Conservation (phyloP, 1,140 invertebrate genomes). For the Heliconius melpomene region DNA sequence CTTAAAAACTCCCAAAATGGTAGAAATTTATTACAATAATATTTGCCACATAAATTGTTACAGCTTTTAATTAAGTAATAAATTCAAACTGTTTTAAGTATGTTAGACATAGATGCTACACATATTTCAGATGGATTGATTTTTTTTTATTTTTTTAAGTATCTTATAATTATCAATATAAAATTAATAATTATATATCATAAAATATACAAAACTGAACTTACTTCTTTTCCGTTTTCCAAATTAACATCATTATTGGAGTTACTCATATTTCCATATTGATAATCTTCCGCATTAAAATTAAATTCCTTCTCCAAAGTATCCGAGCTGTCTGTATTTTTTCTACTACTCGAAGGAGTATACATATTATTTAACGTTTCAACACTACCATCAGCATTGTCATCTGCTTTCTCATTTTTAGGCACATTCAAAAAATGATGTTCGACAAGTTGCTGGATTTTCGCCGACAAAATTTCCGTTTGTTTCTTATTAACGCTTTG, state of each 20-base stretch:
- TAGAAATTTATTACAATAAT: constrained; percentile 15
- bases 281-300: constrained; percentile 64
- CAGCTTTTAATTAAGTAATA: not conserved
- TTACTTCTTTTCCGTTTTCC: constrained; percentile 59
- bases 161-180: too few relatives aligned
- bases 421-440: constrained; percentile 68
- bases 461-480: constrained; percentile 64
- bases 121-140: too few relatives aligned
- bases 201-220: not conserved
- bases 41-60: not conserved
- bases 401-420: constrained; percentile 49
- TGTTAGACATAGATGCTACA: too few relatives aligned
- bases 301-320: constrained; percentile 71
- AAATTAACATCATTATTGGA: constrained; percentile 50
- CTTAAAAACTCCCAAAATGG: constrained; percentile 29
- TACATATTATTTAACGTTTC: constrained; percentile 67
- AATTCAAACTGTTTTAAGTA: too few relatives aligned
- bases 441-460: constrained; percentile 72
- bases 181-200: not conserved
- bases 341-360: constrained; percentile 62
- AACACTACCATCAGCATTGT: constrained; percentile 45
- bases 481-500: constrained; percentile 72
- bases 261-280: constrained; percentile 49
- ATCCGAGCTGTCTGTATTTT: constrained; percentile 73
- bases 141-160: not conserved